Evolutionary conservation across 1,140 invertebrate genomes (phyloP).

Genomic region (Ceratitis capitata): DNA sequence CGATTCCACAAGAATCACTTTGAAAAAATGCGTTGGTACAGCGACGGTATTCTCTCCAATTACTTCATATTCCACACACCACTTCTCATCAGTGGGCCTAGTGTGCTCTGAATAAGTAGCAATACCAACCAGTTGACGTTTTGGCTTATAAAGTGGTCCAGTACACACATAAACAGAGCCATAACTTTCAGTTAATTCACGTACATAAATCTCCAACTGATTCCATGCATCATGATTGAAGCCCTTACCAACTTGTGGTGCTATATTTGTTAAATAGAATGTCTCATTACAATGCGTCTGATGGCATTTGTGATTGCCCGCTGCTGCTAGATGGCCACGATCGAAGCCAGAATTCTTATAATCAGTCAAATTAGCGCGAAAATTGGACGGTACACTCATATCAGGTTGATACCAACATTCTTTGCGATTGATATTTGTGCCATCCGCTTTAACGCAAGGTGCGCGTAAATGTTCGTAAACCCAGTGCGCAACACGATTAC

Average conservation of each 20-base stretch:
- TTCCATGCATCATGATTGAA: slow-evolving; percentile 97
- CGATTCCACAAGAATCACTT: slow-evolving; percentile 85
- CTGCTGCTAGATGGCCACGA: slow-evolving; percentile 93
- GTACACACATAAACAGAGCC: slow-evolving; percentile 94
- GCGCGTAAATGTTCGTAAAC: slow-evolving; percentile 90
- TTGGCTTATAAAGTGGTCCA: slow-evolving; percentile 93
- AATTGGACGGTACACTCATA: slow-evolving; percentile 81
- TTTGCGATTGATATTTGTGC: slow-evolving; percentile 75
- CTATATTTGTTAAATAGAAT: slow-evolving; percentile 93
- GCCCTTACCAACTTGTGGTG: slow-evolving; percentile 95
- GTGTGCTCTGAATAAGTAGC: neutral
- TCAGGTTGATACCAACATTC: slow-evolving; percentile 88
- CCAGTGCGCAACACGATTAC: slow-evolving; percentile 92
- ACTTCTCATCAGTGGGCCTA: slow-evolving; percentile 67
- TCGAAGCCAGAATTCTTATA: slow-evolving; percentile 94
- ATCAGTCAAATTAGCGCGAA: slow-evolving; percentile 84
- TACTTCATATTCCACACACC: slow-evolving; percentile 94
- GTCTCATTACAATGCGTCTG: slow-evolving; percentile 86
- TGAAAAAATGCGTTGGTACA: slow-evolving; percentile 99
- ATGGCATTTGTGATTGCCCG: slow-evolving; percentile 86
- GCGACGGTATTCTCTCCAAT: slow-evolving; percentile 93
- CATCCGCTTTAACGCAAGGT: slow-evolving; percentile 73
- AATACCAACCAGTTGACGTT: slow-evolving; percentile 77
- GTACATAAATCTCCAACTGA: slow-evolving; percentile 85
- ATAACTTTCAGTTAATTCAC: slow-evolving; percentile 82